These are phyloP conservation scores for Drosophila greeni DNA, from an alignment of 2,888 invertebrate species.

Conservation along the genomic window DNA sequence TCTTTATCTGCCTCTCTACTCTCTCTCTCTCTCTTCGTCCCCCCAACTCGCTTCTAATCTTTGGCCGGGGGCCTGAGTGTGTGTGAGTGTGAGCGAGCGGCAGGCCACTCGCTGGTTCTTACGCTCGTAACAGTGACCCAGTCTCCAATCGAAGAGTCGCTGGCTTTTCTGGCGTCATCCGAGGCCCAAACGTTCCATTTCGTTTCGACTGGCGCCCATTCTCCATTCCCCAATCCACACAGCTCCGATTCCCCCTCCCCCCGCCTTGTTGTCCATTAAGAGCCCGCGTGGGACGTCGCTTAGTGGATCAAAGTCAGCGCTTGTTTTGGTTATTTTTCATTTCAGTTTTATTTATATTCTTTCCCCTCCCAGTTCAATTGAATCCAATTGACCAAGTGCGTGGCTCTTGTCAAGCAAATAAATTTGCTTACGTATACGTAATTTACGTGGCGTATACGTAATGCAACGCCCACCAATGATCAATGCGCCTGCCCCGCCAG, in stretches of 20 bases:
- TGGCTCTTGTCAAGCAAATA: slow-evolving; percentile 63
- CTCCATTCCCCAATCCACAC: slow-evolving; percentile 16
- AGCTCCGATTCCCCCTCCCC: slow-evolving; percentile 10
- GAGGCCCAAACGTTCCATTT: slow-evolving; percentile 55
- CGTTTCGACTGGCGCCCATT: slow-evolving; percentile 54
- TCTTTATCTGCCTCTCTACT: slow-evolving; percentile 21
- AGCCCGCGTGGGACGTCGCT: slow-evolving; percentile 20
- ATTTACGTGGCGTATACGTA: slow-evolving; percentile 60
- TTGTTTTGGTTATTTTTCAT: slow-evolving; percentile 31
- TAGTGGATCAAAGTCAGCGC: slow-evolving; percentile 54
- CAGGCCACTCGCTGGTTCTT: slow-evolving; percentile 49
- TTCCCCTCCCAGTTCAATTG: slow-evolving; percentile 61
- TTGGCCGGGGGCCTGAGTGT: slow-evolving; percentile 18
- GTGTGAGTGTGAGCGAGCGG: slow-evolving; percentile 27
- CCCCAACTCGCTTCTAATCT: slow-evolving; percentile 48
- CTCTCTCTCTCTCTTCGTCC: slow-evolving; percentile 4
- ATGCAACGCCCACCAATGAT: slow-evolving; percentile 38
- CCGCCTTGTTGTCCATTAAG: slow-evolving; percentile 10
- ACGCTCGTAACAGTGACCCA: slow-evolving; percentile 77
- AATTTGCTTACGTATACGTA: slow-evolving; percentile 70
- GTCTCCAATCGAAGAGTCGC: slow-evolving; percentile 53
- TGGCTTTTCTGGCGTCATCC: slow-evolving; percentile 43
- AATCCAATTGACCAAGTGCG: slow-evolving; percentile 69
- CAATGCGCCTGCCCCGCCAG: slow-evolving; percentile 4
- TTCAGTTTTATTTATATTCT: slow-evolving; percentile 20